Evolutionary conservation across 2,888 invertebrate genomes (phyloP).

Genomic region (Amaurobius ferox): DNA sequence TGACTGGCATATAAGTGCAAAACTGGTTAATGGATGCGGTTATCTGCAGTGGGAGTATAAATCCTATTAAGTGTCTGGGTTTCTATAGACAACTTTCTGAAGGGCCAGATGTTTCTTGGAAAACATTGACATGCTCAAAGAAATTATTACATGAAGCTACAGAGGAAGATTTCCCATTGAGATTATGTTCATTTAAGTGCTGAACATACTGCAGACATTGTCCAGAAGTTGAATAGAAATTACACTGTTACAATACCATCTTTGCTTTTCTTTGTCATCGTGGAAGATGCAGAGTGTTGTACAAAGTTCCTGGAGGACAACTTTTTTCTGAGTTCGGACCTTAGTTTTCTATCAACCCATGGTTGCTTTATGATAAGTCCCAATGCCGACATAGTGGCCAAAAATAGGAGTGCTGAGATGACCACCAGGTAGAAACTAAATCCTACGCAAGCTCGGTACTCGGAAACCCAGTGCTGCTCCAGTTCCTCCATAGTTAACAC

Average conservation of each 20-base stretch:
- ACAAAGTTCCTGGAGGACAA: conserved; percentile 48
- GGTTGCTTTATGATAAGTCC: conserved; percentile 85
- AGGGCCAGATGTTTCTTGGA: no score
- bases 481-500: conserved; percentile 88
- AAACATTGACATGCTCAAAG: no score
- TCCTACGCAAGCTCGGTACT: conserved; percentile 88
- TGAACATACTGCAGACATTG: no score
- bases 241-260: conserved; percentile 39
- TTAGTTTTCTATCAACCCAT: conserved; percentile 81
- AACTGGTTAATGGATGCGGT: no score
- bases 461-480: conserved; percentile 88
- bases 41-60: no score
- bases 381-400: conserved; percentile 85
- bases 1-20: no score
- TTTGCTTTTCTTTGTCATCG: conserved; percentile 51
- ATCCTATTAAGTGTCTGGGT: no score
- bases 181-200: no score
- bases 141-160: no score
- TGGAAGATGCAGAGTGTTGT: conserved; percentile 32
- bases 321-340: conserved; percentile 81
- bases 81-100: no score
- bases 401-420: conserved; percentile 83
- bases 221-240: no score
- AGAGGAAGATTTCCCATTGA: no score
- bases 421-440: conserved; percentile 93